Evolutionary conservation across 2,113 vertebrate genomes (phyloP).

Genomic region (Oceanodroma tethys): DNA sequence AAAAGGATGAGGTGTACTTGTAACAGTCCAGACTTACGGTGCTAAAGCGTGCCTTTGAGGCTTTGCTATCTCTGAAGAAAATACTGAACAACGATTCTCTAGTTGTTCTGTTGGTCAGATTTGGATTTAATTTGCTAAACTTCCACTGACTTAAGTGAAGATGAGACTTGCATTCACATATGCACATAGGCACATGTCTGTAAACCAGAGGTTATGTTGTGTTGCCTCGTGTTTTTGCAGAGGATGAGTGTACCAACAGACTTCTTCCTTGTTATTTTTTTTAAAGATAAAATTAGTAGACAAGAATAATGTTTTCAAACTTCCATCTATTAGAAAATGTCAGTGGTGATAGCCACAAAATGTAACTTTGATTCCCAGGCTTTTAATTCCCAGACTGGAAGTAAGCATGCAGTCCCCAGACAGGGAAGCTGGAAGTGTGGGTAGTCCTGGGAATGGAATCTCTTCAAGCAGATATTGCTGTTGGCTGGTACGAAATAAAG

Average conservation of each 20-base stretch:
- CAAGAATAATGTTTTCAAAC: constrained; percentile 2
- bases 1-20: neutral
- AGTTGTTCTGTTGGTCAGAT: neutral
- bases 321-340: neutral
- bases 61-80: neutral
- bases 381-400: constrained; percentile 27
- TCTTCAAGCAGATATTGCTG: neutral
- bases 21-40: neutral
- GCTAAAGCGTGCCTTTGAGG: neutral
- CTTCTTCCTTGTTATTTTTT: neutral
- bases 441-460: constrained; percentile 7
- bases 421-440: neutral
- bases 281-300: neutral
- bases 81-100: neutral
- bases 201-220: neutral
- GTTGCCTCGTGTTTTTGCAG: neutral
- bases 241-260: neutral
- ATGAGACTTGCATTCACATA: neutral
- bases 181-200: neutral
- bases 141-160: neutral
- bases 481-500: neutral
- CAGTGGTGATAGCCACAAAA: neutral
- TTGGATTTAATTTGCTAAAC: neutral
- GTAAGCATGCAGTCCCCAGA: neutral
- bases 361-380: constrained; percentile 18